A percentile compares a stretch with the other conserved stretches of the same genome.
Evolutionary conservation across 2,888 invertebrate genomes (phyloP).

Genomic region (Drosophila meridiana): DNA sequence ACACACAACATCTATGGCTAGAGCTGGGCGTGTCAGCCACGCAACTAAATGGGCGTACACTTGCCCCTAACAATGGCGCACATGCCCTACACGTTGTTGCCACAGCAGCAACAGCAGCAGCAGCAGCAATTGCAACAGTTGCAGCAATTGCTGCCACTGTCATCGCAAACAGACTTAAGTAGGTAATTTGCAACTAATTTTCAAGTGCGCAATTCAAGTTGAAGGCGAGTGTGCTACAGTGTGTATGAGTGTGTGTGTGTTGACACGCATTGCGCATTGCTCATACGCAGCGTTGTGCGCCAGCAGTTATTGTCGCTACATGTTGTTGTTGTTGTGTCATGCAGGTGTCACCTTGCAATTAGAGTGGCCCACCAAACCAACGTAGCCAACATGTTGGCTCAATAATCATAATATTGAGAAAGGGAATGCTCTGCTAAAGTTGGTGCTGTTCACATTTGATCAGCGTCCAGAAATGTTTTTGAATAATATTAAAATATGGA

Average conservation of each 20-base stretch:
- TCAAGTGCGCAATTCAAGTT: conserved; percentile 67
- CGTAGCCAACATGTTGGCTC: background rate
- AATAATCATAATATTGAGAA: conserved; percentile 20
- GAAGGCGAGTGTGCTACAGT: conserved; percentile 26
- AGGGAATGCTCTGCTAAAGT: background rate
- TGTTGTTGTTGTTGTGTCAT: conserved; percentile 4
- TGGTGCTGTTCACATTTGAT: background rate
- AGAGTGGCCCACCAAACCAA: conserved; percentile 14
- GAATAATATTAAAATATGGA: background rate
- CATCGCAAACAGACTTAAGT: conserved; percentile 75
- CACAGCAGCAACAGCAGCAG: conserved; percentile 25
- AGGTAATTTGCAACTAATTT: conserved; percentile 81
- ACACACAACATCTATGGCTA: conserved; percentile 13
- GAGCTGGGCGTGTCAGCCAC: conserved; percentile 67
- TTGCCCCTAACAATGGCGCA: conserved; percentile 58
- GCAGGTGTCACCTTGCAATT: conserved; percentile 48
- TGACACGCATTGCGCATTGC: conserved; percentile 49
- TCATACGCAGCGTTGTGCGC: conserved; percentile 52
- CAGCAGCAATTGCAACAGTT: conserved; percentile 15
- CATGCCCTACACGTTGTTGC: conserved; percentile 65
- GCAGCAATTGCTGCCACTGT: conserved; percentile 30
- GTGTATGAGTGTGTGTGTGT: conserved; percentile 14
- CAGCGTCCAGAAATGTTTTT: background rate
- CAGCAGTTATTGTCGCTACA: conserved; percentile 18
- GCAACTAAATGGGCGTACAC: conserved; percentile 52